Base-by-base conservation (phyloP, 2,797 vertebrate genomes). In the Adrianichthys oophorus region DNA sequence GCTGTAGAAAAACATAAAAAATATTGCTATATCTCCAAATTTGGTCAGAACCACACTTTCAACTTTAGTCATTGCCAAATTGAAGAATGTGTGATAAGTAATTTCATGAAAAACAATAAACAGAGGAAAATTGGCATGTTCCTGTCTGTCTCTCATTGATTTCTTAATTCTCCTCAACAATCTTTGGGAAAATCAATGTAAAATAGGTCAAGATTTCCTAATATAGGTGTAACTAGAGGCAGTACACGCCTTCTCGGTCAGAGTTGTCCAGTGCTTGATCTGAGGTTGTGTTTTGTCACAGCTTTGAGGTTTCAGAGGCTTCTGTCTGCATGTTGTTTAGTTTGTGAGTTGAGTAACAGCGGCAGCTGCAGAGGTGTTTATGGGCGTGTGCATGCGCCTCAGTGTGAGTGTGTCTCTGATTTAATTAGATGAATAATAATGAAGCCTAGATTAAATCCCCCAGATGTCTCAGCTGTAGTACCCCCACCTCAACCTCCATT, bases 351-450 rank as follows among this genome's bases (percentile, higher is more conserved):
- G 56, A 63, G 79, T 74, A 80, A 75, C 26, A 74, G 76, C 71
- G 76, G 80, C 52, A 87, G 88, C 83, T 86, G 83, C 78, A 76
- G 82, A 84, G 82, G 78, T 88, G 85, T 87, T 74, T 85, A 79
- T 81, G 82, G 67, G 80, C 83, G 82, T 85, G 80, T 79, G 80
- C 68, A 40, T 82, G 81, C 65, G 87, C 79, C 66, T 80, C 71
- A 45, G 62, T 79, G 79, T 43, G 78, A 84, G 85, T 86, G 85
- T 87, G 79, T 90, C 85, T 90, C 89, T 93, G 92, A 93, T 92
- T 93, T 93, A 93, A 93, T 93, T 93, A 93, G 90, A 92, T 92
- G 90, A 92, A 93, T 93, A 91, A 91, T 92, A 93, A 92, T 90
- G 88, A 93, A 91, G 85, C 89, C 91, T 89, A 93, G 91, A 93